A percentile compares a stretch with the other conserved stretches of the same genome.
phyloP scores from a whole-genome alignment of 2,797 vertebrate genomes.

The Uromys caudimaculatus region DNA sequence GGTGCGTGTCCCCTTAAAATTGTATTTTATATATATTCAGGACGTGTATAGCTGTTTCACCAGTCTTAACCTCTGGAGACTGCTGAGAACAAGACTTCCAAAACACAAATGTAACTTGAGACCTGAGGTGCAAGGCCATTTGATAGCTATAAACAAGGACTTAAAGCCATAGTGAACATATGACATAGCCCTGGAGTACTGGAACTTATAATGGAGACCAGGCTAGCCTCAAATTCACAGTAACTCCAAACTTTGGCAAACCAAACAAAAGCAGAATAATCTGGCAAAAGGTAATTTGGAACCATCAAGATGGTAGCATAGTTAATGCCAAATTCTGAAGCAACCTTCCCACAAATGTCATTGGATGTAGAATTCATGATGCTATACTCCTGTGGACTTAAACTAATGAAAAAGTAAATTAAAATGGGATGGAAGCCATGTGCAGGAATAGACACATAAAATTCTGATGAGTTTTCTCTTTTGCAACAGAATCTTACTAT shows the following conservation, averaged over 20 bases:
- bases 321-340: not conserved
- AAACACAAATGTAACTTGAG: not conserved
- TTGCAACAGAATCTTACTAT: not conserved
- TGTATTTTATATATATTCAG: not conserved
- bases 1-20: no score
- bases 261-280: not conserved
- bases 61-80: not conserved
- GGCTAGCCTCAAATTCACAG: no score
- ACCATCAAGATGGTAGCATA: not conserved
- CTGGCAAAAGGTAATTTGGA: not conserved
- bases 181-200: not conserved
- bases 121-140: no score
- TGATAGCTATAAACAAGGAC: not conserved
- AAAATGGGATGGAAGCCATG: not conserved
- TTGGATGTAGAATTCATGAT: not conserved
- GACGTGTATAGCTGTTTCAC: not conserved
- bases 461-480: not conserved
- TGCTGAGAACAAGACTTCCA: not conserved
- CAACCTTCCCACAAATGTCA: not conserved
- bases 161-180: not conserved
- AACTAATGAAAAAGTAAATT: not conserved
- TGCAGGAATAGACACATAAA: not conserved
- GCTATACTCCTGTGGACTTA: not conserved
- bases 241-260: not conserved
- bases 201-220: not conserved